phyloP scores from a whole-genome alignment of 2,797 vertebrate species.

The Sebastes nivosus region DNA sequence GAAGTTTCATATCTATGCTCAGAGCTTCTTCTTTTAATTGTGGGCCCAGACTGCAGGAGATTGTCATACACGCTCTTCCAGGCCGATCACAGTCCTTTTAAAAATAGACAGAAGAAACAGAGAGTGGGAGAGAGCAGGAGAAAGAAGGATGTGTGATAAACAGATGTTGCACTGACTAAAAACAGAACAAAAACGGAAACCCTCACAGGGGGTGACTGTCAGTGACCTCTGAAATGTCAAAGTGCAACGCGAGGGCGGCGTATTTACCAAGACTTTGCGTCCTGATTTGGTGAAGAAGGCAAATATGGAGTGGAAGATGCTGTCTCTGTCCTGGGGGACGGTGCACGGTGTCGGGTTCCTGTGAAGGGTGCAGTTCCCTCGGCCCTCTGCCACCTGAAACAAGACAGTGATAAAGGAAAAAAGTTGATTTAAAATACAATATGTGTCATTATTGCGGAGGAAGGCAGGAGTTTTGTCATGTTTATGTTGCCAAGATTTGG shows the following conservation, averaged over 20 bases:
- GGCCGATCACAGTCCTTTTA: slow-evolving; percentile 93
- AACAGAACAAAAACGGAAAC: slow-evolving; percentile 19
- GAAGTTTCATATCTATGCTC: slow-evolving; percentile 88
- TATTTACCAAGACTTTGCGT: slow-evolving; percentile 94
- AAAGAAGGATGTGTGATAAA: slow-evolving; percentile 37
- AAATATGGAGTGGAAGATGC: slow-evolving; percentile 98
- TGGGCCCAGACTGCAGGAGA: slow-evolving; percentile 89
- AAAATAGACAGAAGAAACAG: background rate
- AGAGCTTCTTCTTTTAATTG: slow-evolving; percentile 91
- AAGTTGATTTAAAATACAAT: background rate
- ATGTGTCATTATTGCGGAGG: background rate
- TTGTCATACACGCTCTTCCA: slow-evolving; percentile 87
- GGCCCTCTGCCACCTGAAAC: slow-evolving; percentile 88
- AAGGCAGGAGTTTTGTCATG: background rate
- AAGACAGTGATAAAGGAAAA: background rate
- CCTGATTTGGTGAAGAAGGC: slow-evolving; percentile 98
- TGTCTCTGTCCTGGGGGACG: slow-evolving; percentile 93
- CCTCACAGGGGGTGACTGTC: slow-evolving; percentile 17
- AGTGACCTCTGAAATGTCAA: slow-evolving; percentile 48
- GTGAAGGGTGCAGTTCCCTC: slow-evolving; percentile 92
- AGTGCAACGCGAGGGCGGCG: background rate
- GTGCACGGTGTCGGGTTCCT: slow-evolving; percentile 90
- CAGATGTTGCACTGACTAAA: slow-evolving; percentile 43
- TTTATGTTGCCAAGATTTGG: background rate
- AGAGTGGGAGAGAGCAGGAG: background rate